Base-by-base conservation (phyloP, 2,113 vertebrate species). In the Solenodon paradoxus region DNA sequence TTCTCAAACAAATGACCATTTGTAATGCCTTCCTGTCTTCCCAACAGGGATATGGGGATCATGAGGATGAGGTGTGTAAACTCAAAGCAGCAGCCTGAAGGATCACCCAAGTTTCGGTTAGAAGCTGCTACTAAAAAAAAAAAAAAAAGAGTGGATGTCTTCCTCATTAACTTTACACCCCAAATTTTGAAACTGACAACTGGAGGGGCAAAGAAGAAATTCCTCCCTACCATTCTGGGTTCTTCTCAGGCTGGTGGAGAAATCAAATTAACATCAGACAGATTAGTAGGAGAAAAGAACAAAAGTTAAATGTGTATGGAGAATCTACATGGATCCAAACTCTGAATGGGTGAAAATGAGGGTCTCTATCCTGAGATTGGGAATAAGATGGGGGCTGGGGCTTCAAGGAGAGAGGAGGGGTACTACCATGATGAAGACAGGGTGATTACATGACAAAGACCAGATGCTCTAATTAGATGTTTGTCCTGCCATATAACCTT, bases 61-160 rank as follows among this genome's bases (percentile, higher is more conserved):
- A 2, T 19, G 20, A 1, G 19, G 57, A 4, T 11, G 22, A 5
- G 35, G 28, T 0, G 0, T 16, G n/a, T 66, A 64, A 63, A 69
- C 47, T 24, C 45, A 9, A 10, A 4, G 26, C 19, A 57, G 32
- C 59, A 38, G 57, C 47, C 53, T n/a, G 22, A 72, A 35, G 55
- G 79, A 88, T 28, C 2, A 35, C 11, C 63, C 10, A 74, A 26
- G 3, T 3, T 0, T 28, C 53, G 38, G 30, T 35, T 45, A 32
- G 53, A 84, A n/a, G 38, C 45, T 9, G 49, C 51, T 69, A 68
- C 17, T 32, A 11, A 47, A 32, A 42, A 45, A 38, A 15, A 30
- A 47, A 28, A 59, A 71, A 32, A 69, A 5, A 30, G 42, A 64
- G 7, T 16, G 3, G 55, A 42, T 4, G 9, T 80, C 79, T 59